phyloP scores from a whole-genome alignment of 2,888 invertebrate genomes.

The Fissipunctia ypsillon region DNA sequence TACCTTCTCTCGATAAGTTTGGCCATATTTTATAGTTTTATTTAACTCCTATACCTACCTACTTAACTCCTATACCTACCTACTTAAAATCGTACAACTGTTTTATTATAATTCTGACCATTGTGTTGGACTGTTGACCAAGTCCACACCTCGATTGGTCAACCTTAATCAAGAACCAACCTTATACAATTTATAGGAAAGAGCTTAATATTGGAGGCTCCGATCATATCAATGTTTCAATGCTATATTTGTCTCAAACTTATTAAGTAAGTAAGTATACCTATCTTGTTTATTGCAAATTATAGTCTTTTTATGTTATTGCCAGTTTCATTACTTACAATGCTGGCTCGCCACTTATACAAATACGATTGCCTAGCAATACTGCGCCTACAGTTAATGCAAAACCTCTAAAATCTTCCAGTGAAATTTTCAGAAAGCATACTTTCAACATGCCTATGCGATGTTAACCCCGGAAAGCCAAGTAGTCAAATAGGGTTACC shows the following conservation, averaged over 20 bases:
- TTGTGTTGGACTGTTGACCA: background rate
- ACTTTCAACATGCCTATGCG: background rate
- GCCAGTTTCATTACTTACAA: too few species aligned
- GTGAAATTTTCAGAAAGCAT: background rate
- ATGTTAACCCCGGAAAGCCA: conserved; percentile 8
- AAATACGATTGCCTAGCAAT: background rate
- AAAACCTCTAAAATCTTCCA: background rate
- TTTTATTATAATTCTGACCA: background rate
- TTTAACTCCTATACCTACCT: background rate
- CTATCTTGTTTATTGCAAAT: too few species aligned
- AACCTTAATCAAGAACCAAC: too few species aligned
- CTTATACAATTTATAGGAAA: too few species aligned
- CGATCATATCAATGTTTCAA: too few species aligned
- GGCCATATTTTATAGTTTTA: background rate
- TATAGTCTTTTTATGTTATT: too few species aligned
- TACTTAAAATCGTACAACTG: background rate
- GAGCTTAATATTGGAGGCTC: too few species aligned
- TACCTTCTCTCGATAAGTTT: too few species aligned
- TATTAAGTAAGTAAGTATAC: too few species aligned
- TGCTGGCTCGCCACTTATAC: background rate
- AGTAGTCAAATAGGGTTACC: conserved; percentile 22
- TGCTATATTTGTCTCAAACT: too few species aligned
- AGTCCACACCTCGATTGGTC: background rate
- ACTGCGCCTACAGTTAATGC: background rate
- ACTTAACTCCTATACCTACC: too few species aligned